Evolutionary conservation across 2,888 invertebrate species (phyloP).

Genomic region (Drosophila cracens): DNA sequence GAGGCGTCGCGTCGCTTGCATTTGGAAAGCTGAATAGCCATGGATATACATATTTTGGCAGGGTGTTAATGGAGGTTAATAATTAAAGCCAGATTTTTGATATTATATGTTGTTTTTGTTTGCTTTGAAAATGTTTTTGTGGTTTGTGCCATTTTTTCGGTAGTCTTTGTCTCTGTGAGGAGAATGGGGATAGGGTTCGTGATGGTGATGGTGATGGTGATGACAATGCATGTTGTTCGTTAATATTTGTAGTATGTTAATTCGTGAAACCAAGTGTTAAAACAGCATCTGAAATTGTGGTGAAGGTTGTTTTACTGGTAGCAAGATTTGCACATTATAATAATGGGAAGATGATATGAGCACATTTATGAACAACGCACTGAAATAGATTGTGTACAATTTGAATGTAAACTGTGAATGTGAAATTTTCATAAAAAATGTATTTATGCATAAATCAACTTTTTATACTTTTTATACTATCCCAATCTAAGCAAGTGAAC

Average conservation of each 20-base stretch:
- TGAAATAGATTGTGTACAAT: constrained; percentile 6
- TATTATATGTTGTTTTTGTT: constrained; percentile 45
- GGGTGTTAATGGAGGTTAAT: constrained; percentile 68
- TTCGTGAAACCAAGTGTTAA: constrained; percentile 58
- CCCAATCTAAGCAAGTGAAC: background rate
- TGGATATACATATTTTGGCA: constrained; percentile 32
- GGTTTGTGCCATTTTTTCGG: constrained; percentile 20
- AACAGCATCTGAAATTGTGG: constrained; percentile 43
- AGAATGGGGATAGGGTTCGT: constrained; percentile 11
- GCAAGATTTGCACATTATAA: constrained; percentile 32
- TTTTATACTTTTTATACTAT: background rate
- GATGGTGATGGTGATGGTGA: constrained; percentile 14
- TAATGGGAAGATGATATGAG: constrained; percentile 13
- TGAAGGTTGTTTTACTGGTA: constrained; percentile 36
- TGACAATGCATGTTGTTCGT: constrained; percentile 56
- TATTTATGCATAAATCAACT: background rate
- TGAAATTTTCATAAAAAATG: background rate
- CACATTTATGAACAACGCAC: constrained; percentile 5
- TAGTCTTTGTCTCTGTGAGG: constrained; percentile 36
- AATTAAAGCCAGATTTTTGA: constrained; percentile 55
- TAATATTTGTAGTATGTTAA: constrained; percentile 59
- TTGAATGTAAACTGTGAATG: background rate
- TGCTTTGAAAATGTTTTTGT: constrained; percentile 52
- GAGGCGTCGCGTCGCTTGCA: constrained; percentile 35
- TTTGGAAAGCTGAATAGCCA: constrained; percentile 52